Conservation (phyloP, 2,797 vertebrate species). For the Gobionotothen gibberifrons region DNA sequence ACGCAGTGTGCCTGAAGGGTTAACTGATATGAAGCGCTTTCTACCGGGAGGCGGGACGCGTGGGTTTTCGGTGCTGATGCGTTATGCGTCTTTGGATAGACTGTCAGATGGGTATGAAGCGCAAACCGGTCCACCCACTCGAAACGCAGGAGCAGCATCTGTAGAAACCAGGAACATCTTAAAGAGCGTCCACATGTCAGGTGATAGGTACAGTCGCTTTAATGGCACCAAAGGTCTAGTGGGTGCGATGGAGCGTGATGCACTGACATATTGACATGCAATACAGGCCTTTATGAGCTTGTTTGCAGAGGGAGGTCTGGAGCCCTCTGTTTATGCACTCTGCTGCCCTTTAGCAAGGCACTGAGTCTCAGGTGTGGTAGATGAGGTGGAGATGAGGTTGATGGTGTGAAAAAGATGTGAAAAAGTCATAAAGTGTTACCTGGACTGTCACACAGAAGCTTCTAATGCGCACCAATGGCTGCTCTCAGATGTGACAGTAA, state of each 20-base stretch:
- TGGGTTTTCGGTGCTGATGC: slow-evolving; percentile 79
- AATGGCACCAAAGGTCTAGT: slow-evolving; percentile 77
- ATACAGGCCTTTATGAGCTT: slow-evolving; percentile 38
- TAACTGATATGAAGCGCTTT: slow-evolving; percentile 78
- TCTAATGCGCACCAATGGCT: slow-evolving; percentile 28
- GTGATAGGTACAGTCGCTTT: slow-evolving; percentile 39
- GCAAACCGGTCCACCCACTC: slow-evolving; percentile 74
- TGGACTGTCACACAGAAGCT: slow-evolving; percentile 38
- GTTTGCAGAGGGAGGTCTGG: slow-evolving; percentile 42
- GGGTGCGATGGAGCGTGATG: slow-evolving; percentile 62
- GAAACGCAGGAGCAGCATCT: slow-evolving; percentile 62
- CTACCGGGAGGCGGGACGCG: slow-evolving; percentile 79
- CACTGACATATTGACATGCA: slow-evolving; percentile 30
- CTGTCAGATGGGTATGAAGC: slow-evolving; percentile 71
- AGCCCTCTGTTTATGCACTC: slow-evolving; percentile 24
- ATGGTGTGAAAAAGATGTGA: slow-evolving; percentile 22
- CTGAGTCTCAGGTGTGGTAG: neutral
- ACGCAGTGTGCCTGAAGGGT: slow-evolving; percentile 76
- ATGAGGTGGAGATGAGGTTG: neutral
- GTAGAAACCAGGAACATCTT: slow-evolving; percentile 57
- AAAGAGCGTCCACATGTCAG: slow-evolving; percentile 52
- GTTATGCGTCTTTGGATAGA: slow-evolving; percentile 80
- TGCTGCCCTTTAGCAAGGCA: slow-evolving; percentile 4
- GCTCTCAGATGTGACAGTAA: slow-evolving; percentile 51
- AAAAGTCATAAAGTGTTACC: slow-evolving; percentile 27